phyloP scores from a whole-genome alignment of 37 sponge, comb jelly and placozoan species.

The Ianthella basta region DNA sequence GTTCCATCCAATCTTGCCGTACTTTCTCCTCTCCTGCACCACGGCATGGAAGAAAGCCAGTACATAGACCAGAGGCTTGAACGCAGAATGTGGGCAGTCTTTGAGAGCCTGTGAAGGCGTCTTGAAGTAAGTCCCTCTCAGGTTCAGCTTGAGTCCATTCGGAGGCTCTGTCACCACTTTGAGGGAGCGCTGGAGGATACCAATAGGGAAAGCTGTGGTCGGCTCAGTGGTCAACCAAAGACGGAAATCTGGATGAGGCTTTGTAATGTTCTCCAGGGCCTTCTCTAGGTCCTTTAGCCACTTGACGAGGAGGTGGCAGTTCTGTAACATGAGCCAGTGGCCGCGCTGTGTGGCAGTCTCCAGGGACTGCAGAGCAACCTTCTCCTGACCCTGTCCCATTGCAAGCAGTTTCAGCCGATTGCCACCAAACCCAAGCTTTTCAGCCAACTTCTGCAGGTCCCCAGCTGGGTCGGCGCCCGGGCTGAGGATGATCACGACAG shows the following conservation, averaged over 20 bases:
- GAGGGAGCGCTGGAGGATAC: conserved; percentile 88
- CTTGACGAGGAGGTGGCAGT: conserved; percentile 94
- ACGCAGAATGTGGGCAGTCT: conserved; percentile 89
- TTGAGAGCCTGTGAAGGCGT: conserved; percentile 79
- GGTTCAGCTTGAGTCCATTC: conserved; percentile 96
- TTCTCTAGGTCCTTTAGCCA: conserved; percentile 98
- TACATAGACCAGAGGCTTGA: conserved; percentile 91
- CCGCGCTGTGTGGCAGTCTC: conserved; percentile 95
- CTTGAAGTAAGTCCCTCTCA: conserved; percentile 94
- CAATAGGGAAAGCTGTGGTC: conserved; percentile 97
- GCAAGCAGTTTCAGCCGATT: conserved; percentile 98
- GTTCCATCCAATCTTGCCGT: conserved; percentile 99
- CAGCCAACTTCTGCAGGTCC: conserved; percentile 95
- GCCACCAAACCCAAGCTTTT: conserved; percentile 93
- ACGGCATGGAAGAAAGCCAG: conserved; percentile 99
- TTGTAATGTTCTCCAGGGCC: conserved; percentile 89
- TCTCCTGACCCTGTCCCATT: conserved; percentile 99
- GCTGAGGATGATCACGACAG: conserved; percentile 99
- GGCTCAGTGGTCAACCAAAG: conserved; percentile 99
- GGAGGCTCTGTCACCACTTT: conserved; percentile 99
- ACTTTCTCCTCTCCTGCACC: conserved; percentile 98
- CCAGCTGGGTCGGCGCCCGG: conserved; percentile 98
- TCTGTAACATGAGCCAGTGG: conserved; percentile 99
- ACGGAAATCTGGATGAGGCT: conserved; percentile 99
- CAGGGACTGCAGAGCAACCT: conserved; percentile 92